Base-by-base conservation (phyloP, 2,113 vertebrate genomes). In the Dermatemys mawii region DNA sequence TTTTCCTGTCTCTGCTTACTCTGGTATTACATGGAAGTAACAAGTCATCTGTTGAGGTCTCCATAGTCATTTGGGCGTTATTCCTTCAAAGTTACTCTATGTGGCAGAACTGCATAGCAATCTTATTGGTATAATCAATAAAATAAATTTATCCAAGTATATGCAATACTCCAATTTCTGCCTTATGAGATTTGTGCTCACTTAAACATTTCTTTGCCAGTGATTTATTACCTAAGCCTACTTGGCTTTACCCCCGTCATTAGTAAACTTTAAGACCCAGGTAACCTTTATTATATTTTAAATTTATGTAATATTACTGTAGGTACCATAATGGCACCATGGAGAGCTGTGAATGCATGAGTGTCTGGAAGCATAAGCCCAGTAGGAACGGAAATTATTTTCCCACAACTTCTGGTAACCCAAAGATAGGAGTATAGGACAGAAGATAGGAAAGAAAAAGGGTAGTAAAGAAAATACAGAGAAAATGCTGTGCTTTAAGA, bases 1-100 rank as follows among this genome's bases (percentile, higher is more conserved):
- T 76, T 32, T 88, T 78, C 89, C 93, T 55, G 85, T 78, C 87
- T 90, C 88, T 84, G 86, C 94, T 87, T 87, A 92, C 83, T 95
- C 96, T 97, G 83, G 96, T 84, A 84, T 97, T 95, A 96, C 97
- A 83, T 0, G n/a, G 21, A 85, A 46, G 81, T 87, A 94, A 95
- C 90, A 96, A 95, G 73, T 96, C 94, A 97, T 94, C 95, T 97
- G 96, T 81, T 12, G 21, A 84, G 91, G 90, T 87, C 85, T 85
- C 54, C 27, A 10, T 2, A 87, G 87, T 81, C 93, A 92, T 73
- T 81, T 78, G 92, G 87, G 82, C 70, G 48, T 63, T 55, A 6
- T 44, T 41, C 86, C 26, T 44, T 67, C 75, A 0, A 70, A 83
- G 46, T 2, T 24, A 48, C 88, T 92, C 87, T 93, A 60, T 17